phyloP scores from a whole-genome alignment of 2,888 invertebrate genomes.

The Axea sp. region DNA sequence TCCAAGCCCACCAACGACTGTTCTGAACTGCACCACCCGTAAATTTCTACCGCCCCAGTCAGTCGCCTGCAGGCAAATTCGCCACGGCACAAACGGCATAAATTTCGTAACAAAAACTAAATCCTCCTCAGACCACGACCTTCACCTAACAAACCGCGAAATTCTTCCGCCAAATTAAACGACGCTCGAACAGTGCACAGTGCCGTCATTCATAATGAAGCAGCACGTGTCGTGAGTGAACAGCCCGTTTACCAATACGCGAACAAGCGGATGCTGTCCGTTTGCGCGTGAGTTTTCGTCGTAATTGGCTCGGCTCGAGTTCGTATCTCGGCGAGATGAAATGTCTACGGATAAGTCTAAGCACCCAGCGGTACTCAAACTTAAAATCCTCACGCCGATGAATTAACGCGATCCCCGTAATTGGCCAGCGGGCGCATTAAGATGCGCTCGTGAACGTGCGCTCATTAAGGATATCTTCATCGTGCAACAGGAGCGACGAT shows the following conservation, averaged over 20 bases:
- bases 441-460: slow-evolving; percentile 10
- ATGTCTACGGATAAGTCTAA: too few relatives aligned
- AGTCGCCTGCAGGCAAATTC: too few relatives aligned
- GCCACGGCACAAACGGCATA: too few relatives aligned
- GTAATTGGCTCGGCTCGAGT: slow-evolving; percentile 59
- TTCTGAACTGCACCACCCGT: too few relatives aligned
- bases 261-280: slow-evolving; percentile 35
- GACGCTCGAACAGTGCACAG: slow-evolving; percentile 30
- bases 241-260: slow-evolving; percentile 51
- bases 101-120: too few relatives aligned
- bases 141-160: slow-evolving; percentile 5
- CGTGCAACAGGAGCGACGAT: slow-evolving; percentile 12
- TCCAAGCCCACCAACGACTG: too few relatives aligned
- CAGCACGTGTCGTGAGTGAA: slow-evolving; percentile 57
- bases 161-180: slow-evolving; percentile 38
- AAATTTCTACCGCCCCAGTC: too few relatives aligned
- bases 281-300: slow-evolving; percentile 21
- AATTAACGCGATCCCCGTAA: slow-evolving; percentile 38
- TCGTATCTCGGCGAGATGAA: slow-evolving; percentile 49
- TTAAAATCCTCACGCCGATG: slow-evolving; percentile 11
- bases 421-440: slow-evolving; percentile 42
- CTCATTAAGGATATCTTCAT: slow-evolving; percentile 22
- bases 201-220: slow-evolving; percentile 52
- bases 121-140: slow-evolving; percentile 5
- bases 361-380: slow-evolving; percentile 15